Percentiles rank a stretch among this genome's conserved stretches.
These are phyloP conservation scores for Antheraea mylitta DNA, from an alignment of 1,140 invertebrate species.

Conservation along the genomic window DNA sequence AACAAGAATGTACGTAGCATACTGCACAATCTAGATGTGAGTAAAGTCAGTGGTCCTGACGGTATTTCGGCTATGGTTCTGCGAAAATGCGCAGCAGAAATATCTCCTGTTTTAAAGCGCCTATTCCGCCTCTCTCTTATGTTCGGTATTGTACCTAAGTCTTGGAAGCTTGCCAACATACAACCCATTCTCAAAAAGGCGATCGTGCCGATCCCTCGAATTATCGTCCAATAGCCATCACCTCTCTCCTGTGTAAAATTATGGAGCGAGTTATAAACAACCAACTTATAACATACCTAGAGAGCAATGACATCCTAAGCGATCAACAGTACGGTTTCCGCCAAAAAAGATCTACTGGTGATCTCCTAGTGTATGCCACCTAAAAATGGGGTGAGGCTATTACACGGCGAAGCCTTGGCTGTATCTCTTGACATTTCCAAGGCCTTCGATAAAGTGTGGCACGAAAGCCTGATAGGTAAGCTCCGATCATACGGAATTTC, in stretches of 20 bases:
- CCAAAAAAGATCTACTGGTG: constrained; percentile 24
- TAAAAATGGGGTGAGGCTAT: not conserved
- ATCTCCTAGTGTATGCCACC: not conserved
- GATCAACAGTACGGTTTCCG: constrained; percentile 32
- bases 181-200: not conserved
- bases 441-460: constrained; percentile 1
- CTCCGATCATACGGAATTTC: not conserved
- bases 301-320: constrained; percentile 15
- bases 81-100: not conserved
- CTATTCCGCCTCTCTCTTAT: not conserved
- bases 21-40: not conserved
- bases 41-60: not conserved
- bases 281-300: constrained; percentile 21
- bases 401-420: not conserved
- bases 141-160: not conserved
- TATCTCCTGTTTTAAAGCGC: not conserved
- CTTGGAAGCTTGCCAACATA: not conserved
- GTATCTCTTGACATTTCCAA: not conserved
- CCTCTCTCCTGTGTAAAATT: constrained; percentile 18
- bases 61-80: not conserved
- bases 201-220: not conserved
- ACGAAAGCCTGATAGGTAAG: not conserved
- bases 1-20: not conserved
- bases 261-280: constrained; percentile 25
- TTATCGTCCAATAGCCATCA: not conserved